These are phyloP conservation scores for Falco novaeseelandiae DNA, from an alignment of 2,797 vertebrate genomes.

Conservation along the genomic window DNA sequence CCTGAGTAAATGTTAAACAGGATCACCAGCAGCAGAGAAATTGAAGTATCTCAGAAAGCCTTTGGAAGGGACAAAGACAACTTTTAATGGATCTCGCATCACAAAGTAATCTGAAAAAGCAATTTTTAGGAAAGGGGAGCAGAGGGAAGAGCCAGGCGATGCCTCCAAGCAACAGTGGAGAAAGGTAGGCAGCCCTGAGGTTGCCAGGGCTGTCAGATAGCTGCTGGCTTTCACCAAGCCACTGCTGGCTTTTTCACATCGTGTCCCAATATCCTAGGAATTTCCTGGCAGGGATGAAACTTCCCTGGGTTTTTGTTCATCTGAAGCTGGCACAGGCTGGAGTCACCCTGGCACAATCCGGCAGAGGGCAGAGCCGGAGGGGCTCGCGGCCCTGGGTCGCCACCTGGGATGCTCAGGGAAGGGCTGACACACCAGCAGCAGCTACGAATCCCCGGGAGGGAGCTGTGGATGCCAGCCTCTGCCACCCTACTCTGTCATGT, in stretches of 20 bases:
- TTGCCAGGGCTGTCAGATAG: neutral
- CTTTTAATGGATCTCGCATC: constrained; percentile 9
- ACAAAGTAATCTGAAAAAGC: neutral
- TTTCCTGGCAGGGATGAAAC: neutral
- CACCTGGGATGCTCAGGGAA: neutral
- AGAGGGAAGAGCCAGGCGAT: neutral
- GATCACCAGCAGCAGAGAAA: neutral
- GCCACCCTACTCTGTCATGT: fast-evolving
- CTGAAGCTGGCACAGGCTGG: neutral
- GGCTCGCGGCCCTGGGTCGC: neutral
- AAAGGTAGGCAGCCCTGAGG: neutral
- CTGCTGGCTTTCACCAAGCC: neutral
- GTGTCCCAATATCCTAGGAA: neutral
- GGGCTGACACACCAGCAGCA: neutral
- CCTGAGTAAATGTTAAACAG: neutral
- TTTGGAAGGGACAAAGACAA: neutral
- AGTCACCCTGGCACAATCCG: neutral
- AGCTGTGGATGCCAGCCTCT: neutral
- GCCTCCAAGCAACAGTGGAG: neutral
- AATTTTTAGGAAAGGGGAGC: neutral
- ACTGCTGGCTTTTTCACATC: neutral
- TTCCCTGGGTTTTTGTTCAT: neutral
- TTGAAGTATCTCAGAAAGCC: neutral
- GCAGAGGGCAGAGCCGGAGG: neutral
- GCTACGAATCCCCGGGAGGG: fast-evolving